These are phyloP conservation scores for Callyntrura guangdongensis DNA, from an alignment of 2,888 invertebrate genomes.

Conservation along the genomic window DNA sequence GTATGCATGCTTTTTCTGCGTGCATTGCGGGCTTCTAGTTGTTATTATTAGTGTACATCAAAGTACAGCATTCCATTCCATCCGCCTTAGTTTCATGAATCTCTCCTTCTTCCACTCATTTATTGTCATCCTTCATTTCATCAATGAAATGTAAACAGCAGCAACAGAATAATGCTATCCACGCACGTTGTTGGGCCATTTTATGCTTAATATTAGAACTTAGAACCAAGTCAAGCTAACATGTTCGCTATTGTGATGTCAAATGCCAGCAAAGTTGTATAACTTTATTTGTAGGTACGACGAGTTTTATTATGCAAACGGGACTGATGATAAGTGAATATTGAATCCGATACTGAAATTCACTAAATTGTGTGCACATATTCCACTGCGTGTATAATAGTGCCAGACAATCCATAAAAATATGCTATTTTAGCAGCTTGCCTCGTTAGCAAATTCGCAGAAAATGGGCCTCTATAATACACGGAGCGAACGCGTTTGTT, in stretches of 20 bases:
- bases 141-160: conserved; percentile 25
- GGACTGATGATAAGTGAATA: not conserved
- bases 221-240: conserved; percentile 19
- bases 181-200: not conserved
- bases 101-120: not conserved
- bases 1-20: not conserved
- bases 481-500: too few relatives aligned
- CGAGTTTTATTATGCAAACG: too few relatives aligned
- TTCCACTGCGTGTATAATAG: too few relatives aligned
- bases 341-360: not conserved
- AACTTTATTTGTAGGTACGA: too few relatives aligned
- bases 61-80: not conserved
- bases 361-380: not conserved
- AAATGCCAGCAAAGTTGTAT: not conserved
- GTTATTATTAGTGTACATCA: not conserved
- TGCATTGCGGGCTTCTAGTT: too few relatives aligned
- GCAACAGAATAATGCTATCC: not conserved
- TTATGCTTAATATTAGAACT: not conserved
- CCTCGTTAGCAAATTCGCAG: too few relatives aligned
- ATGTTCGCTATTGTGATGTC: conserved; percentile 20
- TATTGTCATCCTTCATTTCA: conserved; percentile 38
- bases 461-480: too few relatives aligned
- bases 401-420: too few relatives aligned
- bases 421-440: not conserved
- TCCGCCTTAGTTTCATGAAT: not conserved